Conservation (phyloP, 2,797 vertebrate species). For the Phaenicophaeus curvirostris region DNA sequence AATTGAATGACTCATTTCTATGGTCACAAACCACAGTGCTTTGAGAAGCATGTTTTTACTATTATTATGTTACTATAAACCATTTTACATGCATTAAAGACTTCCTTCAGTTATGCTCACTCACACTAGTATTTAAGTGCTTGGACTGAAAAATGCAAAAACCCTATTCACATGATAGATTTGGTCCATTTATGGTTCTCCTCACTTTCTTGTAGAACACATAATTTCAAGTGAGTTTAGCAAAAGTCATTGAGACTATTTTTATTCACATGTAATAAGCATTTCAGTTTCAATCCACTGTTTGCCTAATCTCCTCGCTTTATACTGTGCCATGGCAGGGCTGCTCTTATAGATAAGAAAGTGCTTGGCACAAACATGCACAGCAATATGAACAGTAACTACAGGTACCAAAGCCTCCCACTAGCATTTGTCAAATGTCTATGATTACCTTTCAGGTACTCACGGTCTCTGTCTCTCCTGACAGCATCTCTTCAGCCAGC, state of each 20-base stretch:
- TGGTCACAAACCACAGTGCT: background rate
- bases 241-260: background rate
- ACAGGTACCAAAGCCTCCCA: background rate
- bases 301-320: background rate
- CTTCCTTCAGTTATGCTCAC: background rate
- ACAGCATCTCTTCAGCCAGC: background rate
- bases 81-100: background rate
- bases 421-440: background rate
- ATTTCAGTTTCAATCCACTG: background rate
- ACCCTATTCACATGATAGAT: background rate
- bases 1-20: background rate
- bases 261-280: background rate
- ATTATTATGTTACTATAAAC: background rate
- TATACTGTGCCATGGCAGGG: background rate
- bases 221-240: background rate
- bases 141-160: background rate
- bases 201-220: background rate
- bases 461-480: background rate
- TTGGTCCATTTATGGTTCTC: background rate
- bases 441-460: background rate
- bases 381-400: background rate
- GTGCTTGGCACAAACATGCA: background rate
- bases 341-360: constrained; percentile 24
- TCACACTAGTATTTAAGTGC: background rate
- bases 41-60: background rate